These are phyloP conservation scores for Pyrrhia umbra DNA, from an alignment of 2,888 invertebrate species.

Conservation along the genomic window DNA sequence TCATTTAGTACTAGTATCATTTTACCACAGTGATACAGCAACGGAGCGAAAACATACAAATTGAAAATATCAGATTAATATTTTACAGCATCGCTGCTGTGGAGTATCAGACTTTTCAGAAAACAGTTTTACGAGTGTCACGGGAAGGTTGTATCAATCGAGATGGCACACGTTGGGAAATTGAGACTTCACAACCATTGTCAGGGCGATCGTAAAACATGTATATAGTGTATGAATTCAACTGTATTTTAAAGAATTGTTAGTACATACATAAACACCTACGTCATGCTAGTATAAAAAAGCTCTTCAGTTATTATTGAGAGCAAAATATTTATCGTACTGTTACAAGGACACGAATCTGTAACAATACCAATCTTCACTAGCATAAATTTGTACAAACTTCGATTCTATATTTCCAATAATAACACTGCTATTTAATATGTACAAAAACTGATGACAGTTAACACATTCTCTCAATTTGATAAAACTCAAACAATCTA, in stretches of 20 bases:
- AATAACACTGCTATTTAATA: background rate
- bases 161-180: background rate
- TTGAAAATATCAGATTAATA: slow-evolving; percentile 16
- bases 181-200: slow-evolving; percentile 7
- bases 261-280: too few species aligned
- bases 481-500: background rate
- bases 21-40: too few species aligned
- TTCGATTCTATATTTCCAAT: background rate
- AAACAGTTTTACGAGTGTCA: slow-evolving; percentile 27
- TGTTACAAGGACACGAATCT: too few species aligned
- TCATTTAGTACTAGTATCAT: too few species aligned
- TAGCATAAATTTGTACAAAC: background rate
- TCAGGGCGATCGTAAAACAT: background rate
- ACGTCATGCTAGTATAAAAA: too few species aligned
- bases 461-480: background rate
- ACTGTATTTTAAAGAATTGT: background rate
- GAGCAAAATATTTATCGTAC: too few species aligned
- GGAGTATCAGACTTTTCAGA: slow-evolving; percentile 5
- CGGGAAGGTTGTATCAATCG: slow-evolving; percentile 19
- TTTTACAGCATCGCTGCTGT: background rate
- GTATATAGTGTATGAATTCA: slow-evolving; percentile 3
- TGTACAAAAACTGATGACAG: background rate
- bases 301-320: background rate
- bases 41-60: slow-evolving; percentile 15
- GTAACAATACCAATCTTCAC: too few species aligned